Evolutionary conservation across 1,140 invertebrate genomes (phyloP).

Genomic region (Hycleus phaleratus): DNA sequence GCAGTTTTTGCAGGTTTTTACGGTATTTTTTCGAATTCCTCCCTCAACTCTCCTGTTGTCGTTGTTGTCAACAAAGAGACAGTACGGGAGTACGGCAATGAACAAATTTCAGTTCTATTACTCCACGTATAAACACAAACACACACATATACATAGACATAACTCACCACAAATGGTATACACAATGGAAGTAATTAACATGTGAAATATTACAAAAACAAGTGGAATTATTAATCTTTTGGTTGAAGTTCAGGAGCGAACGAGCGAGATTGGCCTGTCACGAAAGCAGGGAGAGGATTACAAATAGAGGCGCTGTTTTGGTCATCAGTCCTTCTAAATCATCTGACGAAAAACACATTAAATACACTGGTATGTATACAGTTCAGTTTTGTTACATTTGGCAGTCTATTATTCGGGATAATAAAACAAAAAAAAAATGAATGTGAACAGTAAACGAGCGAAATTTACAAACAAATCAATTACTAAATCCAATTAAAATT

Average conservation of each 20-base stretch:
- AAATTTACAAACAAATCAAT: too few relatives aligned
- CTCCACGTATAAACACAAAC: neutral
- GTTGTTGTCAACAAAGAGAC: too few relatives aligned
- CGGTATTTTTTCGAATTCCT: too few relatives aligned
- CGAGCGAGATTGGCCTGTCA: constrained; percentile 31
- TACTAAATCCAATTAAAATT: too few relatives aligned
- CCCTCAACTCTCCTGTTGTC: too few relatives aligned
- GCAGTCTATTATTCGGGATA: too few relatives aligned
- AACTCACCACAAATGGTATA: constrained; percentile 14
- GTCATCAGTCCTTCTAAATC: constrained; percentile 25
- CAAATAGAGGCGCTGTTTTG: constrained; percentile 20
- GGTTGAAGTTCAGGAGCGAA: constrained; percentile 25
- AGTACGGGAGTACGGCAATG: too few relatives aligned
- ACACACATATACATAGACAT: neutral
- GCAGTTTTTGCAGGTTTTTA: too few relatives aligned
- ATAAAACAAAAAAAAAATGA: too few relatives aligned
- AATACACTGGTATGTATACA: neutral
- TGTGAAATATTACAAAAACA: constrained; percentile 29
- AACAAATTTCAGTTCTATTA: too few relatives aligned
- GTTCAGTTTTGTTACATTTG: too few relatives aligned
- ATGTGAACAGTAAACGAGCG: too few relatives aligned
- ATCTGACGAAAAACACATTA: constrained; percentile 6
- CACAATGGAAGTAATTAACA: constrained; percentile 26
- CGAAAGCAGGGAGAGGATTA: constrained; percentile 8
- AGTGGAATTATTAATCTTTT: constrained; percentile 30